Evolutionary conservation across 2,888 invertebrate genomes (phyloP), one percentile per base, ranked within the genome.

Genomic region (Erebia palarica): DNA sequence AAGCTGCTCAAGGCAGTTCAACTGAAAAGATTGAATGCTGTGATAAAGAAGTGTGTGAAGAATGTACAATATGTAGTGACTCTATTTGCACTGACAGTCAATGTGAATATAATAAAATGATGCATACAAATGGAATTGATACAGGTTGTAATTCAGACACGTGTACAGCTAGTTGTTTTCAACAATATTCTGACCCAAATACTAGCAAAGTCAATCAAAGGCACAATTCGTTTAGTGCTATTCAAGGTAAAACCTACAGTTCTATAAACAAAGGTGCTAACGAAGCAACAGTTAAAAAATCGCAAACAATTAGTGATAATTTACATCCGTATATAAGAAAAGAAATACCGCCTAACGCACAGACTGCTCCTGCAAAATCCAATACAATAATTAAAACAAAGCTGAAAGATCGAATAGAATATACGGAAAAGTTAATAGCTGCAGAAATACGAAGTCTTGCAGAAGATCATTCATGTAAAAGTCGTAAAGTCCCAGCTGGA

Each of bases 271-370:
- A 86, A 81, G 78, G 78, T 53, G 71, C 83, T 9, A 90, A 79
- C 75, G 92, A 91, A 77, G 84, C 84, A 1, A 84, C 86, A 1
- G 91, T 93, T 1, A 93, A 92, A 75, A 93, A 92, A 80, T 93
- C 93, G 9, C 92, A 92, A 82, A 92, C 93, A 9, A 80, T 93
- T 2, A 83, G 88, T 73, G 93, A 93, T 74, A 92, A 90, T 75
- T 83, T 94, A 65, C 94, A 94, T 81, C 94, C 94, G 11, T 94
- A 93, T 75, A 93, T 93, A 75, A 88, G 93, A 65, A 94, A 94
- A 82, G 94, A 94, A 83, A 86, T 93, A 47, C 78, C 88, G 13
- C 76, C 84, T 21, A 88, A 88, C 61, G 71, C 77, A 49, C 71
- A 64, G 57, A 61, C 73, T 10, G 27, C 44, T 14, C 16, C 75